Conservation (phyloP, 92 coral and sea anemone genomes). For the Pocillopora grandis region DNA sequence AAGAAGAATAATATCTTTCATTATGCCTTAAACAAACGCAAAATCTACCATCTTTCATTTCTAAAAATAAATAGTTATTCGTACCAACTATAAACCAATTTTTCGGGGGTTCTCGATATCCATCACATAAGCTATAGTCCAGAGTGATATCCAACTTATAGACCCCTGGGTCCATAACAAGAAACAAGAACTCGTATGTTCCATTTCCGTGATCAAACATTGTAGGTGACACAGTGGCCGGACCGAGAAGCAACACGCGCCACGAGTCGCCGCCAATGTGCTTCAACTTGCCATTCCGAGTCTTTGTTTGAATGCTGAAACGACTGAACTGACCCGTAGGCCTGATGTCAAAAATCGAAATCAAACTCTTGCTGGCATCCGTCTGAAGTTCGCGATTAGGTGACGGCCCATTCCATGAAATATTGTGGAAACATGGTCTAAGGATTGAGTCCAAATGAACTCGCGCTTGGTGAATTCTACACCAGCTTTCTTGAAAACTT, state of each 20-base stretch:
- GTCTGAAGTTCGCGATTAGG: constrained; percentile 15
- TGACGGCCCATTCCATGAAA: constrained; percentile 63
- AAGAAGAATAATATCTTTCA: no score
- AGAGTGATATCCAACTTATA: constrained; percentile 77
- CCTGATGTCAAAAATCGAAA: constrained; percentile 37
- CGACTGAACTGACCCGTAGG: constrained; percentile 98
- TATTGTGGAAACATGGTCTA: constrained; percentile 49
- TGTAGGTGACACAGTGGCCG: constrained; percentile 82
- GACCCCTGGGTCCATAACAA: constrained; percentile 88
- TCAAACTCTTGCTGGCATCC: neutral
- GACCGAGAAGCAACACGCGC: constrained; percentile 84
- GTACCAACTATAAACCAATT: constrained; percentile 88
- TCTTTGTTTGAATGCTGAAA: constrained; percentile 78
- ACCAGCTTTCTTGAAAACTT: constrained; percentile 80
- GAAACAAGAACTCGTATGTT: constrained; percentile 82
- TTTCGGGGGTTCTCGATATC: constrained; percentile 87
- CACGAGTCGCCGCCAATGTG: constrained; percentile 94
- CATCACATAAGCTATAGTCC: constrained; percentile 91
- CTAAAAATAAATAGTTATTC: neutral
- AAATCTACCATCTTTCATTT: no score
- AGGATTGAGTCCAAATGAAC: constrained; percentile 54
- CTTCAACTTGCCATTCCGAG: constrained; percentile 66
- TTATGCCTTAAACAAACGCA: no score
- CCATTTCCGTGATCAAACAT: constrained; percentile 88
- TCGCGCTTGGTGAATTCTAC: constrained; percentile 79